phyloP scores from a whole-genome alignment of 2,888 invertebrate genomes.

The Drosophila longiperda region DNA sequence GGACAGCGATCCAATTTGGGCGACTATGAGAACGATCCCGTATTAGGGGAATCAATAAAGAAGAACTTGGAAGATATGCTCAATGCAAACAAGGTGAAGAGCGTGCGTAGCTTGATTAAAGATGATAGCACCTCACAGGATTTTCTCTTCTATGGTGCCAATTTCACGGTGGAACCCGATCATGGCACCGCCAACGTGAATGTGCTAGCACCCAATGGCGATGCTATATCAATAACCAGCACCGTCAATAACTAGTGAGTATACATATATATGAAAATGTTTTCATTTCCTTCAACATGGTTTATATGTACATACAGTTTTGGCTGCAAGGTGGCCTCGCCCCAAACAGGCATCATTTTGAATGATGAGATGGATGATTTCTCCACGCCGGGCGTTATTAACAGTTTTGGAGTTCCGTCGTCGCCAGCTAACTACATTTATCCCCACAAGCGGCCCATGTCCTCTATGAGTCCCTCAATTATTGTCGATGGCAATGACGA shows the following conservation, averaged over 20 bases:
- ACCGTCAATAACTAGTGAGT: slow-evolving; percentile 89
- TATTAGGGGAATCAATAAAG: slow-evolving; percentile 55
- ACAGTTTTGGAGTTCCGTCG: slow-evolving; percentile 90
- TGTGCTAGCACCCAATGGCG: slow-evolving; percentile 93
- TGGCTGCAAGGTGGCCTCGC: slow-evolving; percentile 91
- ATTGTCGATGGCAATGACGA: slow-evolving; percentile 88
- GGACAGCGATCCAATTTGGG: slow-evolving; percentile 93
- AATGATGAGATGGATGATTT: slow-evolving; percentile 99
- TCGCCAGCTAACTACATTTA: slow-evolving; percentile 93
- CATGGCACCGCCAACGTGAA: slow-evolving; percentile 96
- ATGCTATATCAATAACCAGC: slow-evolving; percentile 95
- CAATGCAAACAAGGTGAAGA: slow-evolving; percentile 87
- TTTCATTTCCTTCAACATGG: neutral
- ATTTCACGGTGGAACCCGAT: slow-evolving; percentile 88
- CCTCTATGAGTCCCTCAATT: slow-evolving; percentile 95
- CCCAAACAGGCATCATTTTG: slow-evolving; percentile 93
- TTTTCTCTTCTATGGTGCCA: slow-evolving; percentile 90
- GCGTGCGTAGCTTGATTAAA: slow-evolving; percentile 85
- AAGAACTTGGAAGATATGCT: slow-evolving; percentile 85
- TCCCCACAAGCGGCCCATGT: slow-evolving; percentile 93
- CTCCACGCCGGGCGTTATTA: slow-evolving; percentile 92
- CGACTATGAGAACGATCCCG: slow-evolving; percentile 86
- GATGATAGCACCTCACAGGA: slow-evolving; percentile 88
- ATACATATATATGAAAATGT: neutral
- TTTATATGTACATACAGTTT: slow-evolving; percentile 86